Base-by-base conservation (phyloP, 2,888 invertebrate species). In the Ecdyonurus torrentis region DNA sequence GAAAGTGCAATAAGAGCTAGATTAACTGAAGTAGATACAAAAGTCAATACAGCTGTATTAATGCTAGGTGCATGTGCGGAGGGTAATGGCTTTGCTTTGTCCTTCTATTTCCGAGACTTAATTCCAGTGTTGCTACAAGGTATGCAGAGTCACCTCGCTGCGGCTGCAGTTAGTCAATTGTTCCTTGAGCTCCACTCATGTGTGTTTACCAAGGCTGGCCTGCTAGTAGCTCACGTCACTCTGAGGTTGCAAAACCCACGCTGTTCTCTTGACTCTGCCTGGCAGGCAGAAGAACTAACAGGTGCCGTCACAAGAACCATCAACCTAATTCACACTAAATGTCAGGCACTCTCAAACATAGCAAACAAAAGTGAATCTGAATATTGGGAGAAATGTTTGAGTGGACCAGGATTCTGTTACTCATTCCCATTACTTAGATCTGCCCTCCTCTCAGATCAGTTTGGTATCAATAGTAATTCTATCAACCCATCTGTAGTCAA, bases 371-470 rank as follows among this genome's bases (percentile, higher is more conserved):
- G 58, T 18, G 19, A 20, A 62, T 62, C 23, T 52, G 64, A 2
- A 59, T 58, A 25, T 23, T 24, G 50, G 53, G 18, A 52, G 58
- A 22, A 52, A 25, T 59, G 59, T 24, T 59, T 63, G 5, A 63
- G 59, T 2, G 86, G 87, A 1, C 85, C 91, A 1, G 86, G 87
- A 0, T 91, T 93, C 76, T 86, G 87, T 69, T 95, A 89, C 71
- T 79, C 83, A 15, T 94, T 92, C 74, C 87, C 89, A 18, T 80
- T 94, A 68, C 74, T 95, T 2, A 84, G 83, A 69, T 77, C 80
- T 63, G 83, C 85, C 67, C 69, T 83, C 58, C 69, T 78, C 7
- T 76, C 77, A 0, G 71, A 73, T 55, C 3, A 7, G 7, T 22
- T 55, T 55, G 55, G 55, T 7, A 20, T 20, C 20, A 59, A 59